These are phyloP conservation scores for Cecropterus lyciades DNA, from an alignment of 1,140 invertebrate genomes.

Conservation along the genomic window DNA sequence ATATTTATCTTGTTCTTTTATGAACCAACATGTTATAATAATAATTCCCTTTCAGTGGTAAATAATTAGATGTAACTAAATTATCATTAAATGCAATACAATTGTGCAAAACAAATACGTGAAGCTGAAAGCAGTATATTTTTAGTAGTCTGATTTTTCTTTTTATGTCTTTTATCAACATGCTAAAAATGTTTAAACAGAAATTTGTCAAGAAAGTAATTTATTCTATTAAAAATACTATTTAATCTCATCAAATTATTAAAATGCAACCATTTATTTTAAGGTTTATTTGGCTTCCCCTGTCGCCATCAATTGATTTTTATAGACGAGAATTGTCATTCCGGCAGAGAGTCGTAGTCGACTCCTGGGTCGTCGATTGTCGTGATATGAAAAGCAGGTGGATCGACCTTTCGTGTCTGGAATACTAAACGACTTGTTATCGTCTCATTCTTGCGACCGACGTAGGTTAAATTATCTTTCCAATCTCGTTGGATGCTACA, in stretches of 20 bases:
- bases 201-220: too few species aligned
- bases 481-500: constrained; percentile 27
- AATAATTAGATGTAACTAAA: too few species aligned
- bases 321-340: constrained; percentile 73
- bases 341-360: constrained; percentile 57
- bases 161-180: too few species aligned
- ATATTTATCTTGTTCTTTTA: too few species aligned
- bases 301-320: constrained; percentile 71
- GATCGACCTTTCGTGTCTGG: constrained; percentile 69
- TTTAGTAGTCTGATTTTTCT: too few species aligned
- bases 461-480: constrained; percentile 56
- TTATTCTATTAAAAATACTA: too few species aligned
- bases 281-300: neutral
- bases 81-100: too few species aligned
- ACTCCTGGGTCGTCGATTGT: constrained; percentile 72
- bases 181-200: too few species aligned
- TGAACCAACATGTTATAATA: too few species aligned
- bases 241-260: neutral
- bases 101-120: too few species aligned
- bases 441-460: constrained; percentile 66
- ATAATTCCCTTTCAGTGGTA: too few species aligned
- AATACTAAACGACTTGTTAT: constrained; percentile 79
- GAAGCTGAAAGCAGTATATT: too few species aligned
- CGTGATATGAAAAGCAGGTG: constrained; percentile 80
- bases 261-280: neutral